A percentile compares a stretch with the other conserved stretches of the same genome.
These are phyloP conservation scores for Oceanodroma leucorhoa DNA, from an alignment of 2,797 vertebrate species.

Conservation along the genomic window DNA sequence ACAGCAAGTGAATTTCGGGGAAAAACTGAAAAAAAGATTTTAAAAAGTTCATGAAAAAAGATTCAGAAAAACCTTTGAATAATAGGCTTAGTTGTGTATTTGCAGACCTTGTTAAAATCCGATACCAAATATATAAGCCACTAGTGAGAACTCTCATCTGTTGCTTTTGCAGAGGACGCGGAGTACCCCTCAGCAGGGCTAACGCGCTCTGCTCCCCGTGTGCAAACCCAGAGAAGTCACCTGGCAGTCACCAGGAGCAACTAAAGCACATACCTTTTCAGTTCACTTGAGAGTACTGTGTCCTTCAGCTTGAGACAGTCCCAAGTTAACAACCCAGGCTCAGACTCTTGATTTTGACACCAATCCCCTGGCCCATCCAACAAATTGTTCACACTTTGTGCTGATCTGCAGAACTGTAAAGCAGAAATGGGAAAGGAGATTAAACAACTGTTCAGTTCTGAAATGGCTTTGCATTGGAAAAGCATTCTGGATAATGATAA, in stretches of 20 bases:
- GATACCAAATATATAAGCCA: background rate
- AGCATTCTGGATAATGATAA: background rate
- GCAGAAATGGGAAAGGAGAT: background rate
- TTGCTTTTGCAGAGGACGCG: accelerated
- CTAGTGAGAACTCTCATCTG: background rate
- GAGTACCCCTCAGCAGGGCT: background rate
- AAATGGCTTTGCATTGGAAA: background rate
- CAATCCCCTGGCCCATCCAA: background rate
- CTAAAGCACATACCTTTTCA: background rate
- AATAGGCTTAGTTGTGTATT: background rate
- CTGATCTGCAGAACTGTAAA: background rate
- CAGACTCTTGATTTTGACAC: background rate
- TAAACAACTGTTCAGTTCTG: background rate
- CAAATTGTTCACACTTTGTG: background rate
- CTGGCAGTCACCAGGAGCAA: background rate
- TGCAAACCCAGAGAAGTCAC: background rate
- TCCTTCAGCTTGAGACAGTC: background rate
- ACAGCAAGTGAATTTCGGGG: background rate
- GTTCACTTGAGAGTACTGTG: background rate
- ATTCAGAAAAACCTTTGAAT: background rate
- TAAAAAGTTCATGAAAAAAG: accelerated
- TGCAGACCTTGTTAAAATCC: background rate
- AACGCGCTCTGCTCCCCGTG: background rate
- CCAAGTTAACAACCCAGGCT: background rate
- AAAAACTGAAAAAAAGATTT: accelerated